Base-by-base conservation (phyloP, 1,140 invertebrate genomes). In the Diuraphis noxia region DNA sequence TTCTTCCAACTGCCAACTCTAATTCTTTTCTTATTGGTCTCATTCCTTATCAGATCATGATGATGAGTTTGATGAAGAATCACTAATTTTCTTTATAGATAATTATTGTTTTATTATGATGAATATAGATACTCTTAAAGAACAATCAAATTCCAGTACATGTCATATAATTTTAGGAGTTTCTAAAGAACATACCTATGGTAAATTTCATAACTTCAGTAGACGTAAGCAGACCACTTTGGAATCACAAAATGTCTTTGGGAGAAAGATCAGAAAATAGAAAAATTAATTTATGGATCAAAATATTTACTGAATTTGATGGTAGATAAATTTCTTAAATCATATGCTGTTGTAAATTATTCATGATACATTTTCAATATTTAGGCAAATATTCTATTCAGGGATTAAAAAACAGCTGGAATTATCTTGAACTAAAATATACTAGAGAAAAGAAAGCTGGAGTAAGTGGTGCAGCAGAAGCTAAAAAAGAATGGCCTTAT, bases 351-450 rank as follows among this genome's bases (percentile, higher is more conserved):
- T 43, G 41, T 82, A 41, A 40, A 30, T 46, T 46, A 46, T 46
- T 82, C 40, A 82, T 82, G 38, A 82, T 82, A 82, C 38, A 82
- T 82, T 82, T 36, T 40, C 36, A 10, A 82, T 82, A 30, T 84
- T 5, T 40, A 84, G 81, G 81, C 40, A 84, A 84, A 84, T 84
- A 84, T 84, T 41, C 81, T 84, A 82, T 84, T 84, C 38, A 84
- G 38, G 40, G 40, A 84, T 84, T 40, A 41, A 84, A 84, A 84
- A 84, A 84, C 23, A 84, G 40, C 38, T 84, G 81, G 40, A 84
- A 84, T 17, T 84, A 84, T 43, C 38, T 84, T 84, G 43, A 38
- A 21, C 21, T 43, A 84, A 84, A 23, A 43, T 84, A 84, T n/a
- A 84, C 81, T 13, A 84, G 81, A 40, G 38, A 43, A 84, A 84